Conservation (phyloP, 2,113 vertebrate species). For the Enhydra lutris region DNA sequence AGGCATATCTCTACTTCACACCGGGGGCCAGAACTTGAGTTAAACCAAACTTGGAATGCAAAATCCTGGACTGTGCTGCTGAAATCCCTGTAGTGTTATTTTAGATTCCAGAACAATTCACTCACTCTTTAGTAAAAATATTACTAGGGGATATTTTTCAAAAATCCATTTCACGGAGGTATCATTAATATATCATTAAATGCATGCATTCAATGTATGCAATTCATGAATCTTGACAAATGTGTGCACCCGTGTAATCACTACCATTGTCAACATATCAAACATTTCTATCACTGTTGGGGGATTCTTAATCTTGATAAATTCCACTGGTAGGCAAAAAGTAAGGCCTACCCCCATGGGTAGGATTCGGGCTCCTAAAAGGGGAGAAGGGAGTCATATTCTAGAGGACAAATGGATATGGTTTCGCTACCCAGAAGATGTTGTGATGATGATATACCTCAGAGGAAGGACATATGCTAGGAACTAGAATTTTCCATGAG, state of each 20-base stretch:
- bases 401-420: not conserved
- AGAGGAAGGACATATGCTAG: not conserved
- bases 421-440: not conserved
- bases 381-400: not conserved
- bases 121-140: not conserved
- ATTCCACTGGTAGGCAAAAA: not conserved
- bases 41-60: not conserved
- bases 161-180: not conserved
- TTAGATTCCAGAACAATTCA: slow-evolving; percentile 12
- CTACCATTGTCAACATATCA: not conserved
- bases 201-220: not conserved
- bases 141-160: not conserved
- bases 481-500: not conserved
- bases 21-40: not conserved
- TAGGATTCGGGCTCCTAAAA: not conserved
- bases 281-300: not conserved
- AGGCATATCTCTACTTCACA: not conserved
- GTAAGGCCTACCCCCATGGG: not conserved
- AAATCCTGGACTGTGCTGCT: not conserved
- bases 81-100: not conserved
- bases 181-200: not conserved
- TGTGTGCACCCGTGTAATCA: not conserved
- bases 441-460: not conserved
- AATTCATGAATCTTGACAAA: not conserved
- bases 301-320: not conserved